Conservation (phyloP, 2,113 vertebrate species). For the Murina feae region DNA sequence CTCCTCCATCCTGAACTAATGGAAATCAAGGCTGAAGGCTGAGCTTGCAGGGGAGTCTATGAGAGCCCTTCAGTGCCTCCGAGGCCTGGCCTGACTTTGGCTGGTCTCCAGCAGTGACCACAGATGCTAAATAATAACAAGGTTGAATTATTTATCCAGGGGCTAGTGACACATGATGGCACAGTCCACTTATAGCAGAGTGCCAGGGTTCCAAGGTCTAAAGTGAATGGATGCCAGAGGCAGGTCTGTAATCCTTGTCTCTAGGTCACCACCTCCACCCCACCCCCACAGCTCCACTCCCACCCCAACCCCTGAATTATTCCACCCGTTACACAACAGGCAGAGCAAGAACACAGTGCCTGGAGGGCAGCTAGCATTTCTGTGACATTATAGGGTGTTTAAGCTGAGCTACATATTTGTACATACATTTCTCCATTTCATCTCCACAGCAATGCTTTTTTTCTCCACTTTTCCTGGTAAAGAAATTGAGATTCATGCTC, state of each 20-base stretch:
- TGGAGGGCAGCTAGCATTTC: not conserved
- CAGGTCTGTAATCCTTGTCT: not conserved
- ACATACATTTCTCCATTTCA: not conserved
- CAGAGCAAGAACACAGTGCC: not conserved
- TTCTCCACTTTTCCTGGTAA: not conserved
- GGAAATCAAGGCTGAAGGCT: conserved; percentile 60
- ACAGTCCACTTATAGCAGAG: not conserved
- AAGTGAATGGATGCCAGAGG: not conserved
- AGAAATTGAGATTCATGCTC: not conserved
- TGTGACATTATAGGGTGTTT: not conserved
- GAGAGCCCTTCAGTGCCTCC: conserved; percentile 14
- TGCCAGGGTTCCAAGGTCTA: not conserved
- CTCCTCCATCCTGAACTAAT: conserved; percentile 53
- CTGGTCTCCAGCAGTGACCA: conserved; percentile 41
- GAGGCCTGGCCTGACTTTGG: conserved; percentile 39
- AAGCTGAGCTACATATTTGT: not conserved
- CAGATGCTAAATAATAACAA: conserved; percentile 48
- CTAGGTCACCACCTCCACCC: not conserved
- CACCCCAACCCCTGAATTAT: not conserved
- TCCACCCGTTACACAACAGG: not conserved
- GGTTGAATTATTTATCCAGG: conserved; percentile 46
- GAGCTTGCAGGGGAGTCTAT: not conserved
- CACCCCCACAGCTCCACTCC: not conserved
- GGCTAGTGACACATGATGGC: not conserved
- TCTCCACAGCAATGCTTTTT: not conserved